phyloP scores from a whole-genome alignment of 1,140 invertebrate genomes.

The Lysiphlebus fabarum region DNA sequence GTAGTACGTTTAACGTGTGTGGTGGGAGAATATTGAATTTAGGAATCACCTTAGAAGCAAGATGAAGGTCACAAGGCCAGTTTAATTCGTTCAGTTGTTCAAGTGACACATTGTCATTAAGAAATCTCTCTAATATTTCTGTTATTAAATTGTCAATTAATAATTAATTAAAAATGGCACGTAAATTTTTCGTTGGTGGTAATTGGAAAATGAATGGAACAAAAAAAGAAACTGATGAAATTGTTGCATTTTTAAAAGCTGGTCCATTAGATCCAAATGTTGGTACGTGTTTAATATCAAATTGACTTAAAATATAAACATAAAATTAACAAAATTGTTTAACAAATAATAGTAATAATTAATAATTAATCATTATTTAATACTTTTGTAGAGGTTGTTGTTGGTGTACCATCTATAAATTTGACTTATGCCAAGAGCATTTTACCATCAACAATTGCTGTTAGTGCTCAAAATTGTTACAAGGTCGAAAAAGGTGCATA shows the following conservation, averaged over 20 bases:
- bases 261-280: conserved; percentile 77
- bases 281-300: conserved; percentile 59
- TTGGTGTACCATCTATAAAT: conserved; percentile 90
- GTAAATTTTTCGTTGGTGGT: conserved; percentile 98
- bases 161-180: conserved; percentile 57
- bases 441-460: conserved; percentile 69
- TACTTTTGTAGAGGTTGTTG: conserved; percentile 70
- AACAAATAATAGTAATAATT: too few species aligned
- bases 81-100: too few species aligned
- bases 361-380: conserved; percentile 11
- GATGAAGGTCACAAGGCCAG: too few species aligned
- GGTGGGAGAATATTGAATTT: too few species aligned
- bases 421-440: conserved; percentile 74
- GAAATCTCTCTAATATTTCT: not conserved
- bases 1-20: too few species aligned
- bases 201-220: conserved; percentile 95
- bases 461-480: conserved; percentile 94
- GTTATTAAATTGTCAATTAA: not conserved
- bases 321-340: not conserved
- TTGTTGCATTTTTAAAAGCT: conserved; percentile 76
- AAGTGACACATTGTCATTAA: not conserved
- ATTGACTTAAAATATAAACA: not conserved
- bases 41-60: too few species aligned
- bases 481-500: conserved; percentile 94
- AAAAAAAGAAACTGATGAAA: conserved; percentile 77